Base-by-base conservation (phyloP, 2,797 vertebrate species). In the Urophycis tenuis region DNA sequence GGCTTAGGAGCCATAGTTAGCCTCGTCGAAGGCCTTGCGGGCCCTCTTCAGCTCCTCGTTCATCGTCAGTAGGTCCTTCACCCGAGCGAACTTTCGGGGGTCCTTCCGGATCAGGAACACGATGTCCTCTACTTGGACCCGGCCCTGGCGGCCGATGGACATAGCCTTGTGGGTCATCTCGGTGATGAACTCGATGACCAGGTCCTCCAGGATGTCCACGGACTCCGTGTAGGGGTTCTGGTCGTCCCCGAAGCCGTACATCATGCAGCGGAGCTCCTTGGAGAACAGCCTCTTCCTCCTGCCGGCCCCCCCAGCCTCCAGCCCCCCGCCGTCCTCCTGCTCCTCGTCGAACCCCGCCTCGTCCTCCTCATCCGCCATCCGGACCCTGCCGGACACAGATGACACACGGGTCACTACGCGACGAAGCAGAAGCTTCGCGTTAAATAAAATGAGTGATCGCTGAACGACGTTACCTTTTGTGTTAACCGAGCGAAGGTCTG, bases 121-220 rank as follows among this genome's bases (percentile, higher is more conserved):
- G 0, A 99, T 99, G 90, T 99, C 98, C 90, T 99, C 97, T 73
- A 99, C 98, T 91, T 99, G 98, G 9, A 98, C 96, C 0, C 97
- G 95, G 5, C 98, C 97, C 89, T 98, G 97, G 72, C 97, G 94
- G 35, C 97, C 98, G 31, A 98, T 98, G 0, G 96, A 97, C 97
- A 99, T 98, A 72, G 98, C 96, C 83, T 98, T 99, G 89, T 98
- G 97, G 11, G 97, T 99, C 97, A 98, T 99, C 85, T 99, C 97
- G 35, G 97, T 99, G 88, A 99, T 94, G 80, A 99, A 99, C 85
- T 99, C 97, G 85, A 99, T 98, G 69, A 99, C 97, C 78, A 98
- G 92, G 79, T 99, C 97, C 89, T 99, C 97, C 76, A 99, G 92
- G 76, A 99, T 99, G 80, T 99, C 97, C 85, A 98, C 97, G 0